phyloP scores from a whole-genome alignment of 2,113 vertebrate genomes.

The Campylomormyrus numenius region DNA sequence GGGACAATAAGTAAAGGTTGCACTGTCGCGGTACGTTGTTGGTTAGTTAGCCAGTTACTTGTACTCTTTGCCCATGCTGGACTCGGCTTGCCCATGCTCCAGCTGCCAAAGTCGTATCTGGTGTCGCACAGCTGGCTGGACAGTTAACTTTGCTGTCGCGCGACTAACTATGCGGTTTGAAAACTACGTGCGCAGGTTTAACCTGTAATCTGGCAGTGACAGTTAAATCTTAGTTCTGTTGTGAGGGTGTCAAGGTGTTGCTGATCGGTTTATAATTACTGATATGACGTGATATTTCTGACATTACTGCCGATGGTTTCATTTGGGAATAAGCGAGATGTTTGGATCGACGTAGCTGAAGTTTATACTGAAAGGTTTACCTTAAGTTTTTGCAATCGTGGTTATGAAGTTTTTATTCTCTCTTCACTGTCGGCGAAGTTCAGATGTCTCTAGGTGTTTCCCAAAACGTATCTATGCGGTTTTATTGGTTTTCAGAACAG shows the following conservation, averaged over 20 bases:
- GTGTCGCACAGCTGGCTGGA: neutral
- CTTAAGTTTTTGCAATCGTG: neutral
- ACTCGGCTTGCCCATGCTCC: neutral
- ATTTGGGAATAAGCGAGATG: neutral
- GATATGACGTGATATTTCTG: neutral
- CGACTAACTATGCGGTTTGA: neutral
- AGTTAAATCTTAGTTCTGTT: neutral
- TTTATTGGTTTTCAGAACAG: neutral
- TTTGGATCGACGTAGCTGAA: neutral
- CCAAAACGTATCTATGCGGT: neutral
- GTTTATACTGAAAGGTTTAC: neutral
- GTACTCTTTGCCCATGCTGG: neutral
- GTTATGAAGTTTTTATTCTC: neutral
- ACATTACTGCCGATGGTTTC: neutral
- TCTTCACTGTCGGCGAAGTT: neutral
- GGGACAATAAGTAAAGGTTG: slow-evolving; percentile 3
- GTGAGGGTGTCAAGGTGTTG: neutral
- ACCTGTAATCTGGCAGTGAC: neutral
- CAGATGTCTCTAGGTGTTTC: neutral
- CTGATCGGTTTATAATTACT: too few relatives aligned
- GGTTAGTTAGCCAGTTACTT: neutral
- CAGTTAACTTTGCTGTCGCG: neutral
- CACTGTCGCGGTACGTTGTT: too few relatives aligned
- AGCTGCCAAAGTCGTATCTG: neutral
- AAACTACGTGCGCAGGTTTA: neutral